Percentiles rank a stretch among this genome's conserved stretches.
Evolutionary conservation across 2,113 vertebrate species (phyloP).

Genomic region (Ploceus nigricollis): DNA sequence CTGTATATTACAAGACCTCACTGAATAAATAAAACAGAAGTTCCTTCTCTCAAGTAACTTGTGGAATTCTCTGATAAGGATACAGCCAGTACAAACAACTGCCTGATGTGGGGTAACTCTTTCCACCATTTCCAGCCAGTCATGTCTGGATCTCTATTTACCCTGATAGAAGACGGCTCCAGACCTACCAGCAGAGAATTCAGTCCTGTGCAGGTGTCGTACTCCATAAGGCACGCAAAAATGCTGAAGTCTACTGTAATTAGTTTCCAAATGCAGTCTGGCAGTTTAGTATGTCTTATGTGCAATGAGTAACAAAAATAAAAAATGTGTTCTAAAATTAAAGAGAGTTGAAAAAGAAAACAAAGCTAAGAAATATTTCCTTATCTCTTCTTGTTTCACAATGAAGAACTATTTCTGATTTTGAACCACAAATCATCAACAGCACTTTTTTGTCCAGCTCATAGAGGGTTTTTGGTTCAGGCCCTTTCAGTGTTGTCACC

Average conservation of each 20-base stretch:
- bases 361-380: neutral
- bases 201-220: neutral
- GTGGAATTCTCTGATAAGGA: neutral
- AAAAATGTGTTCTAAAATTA: neutral
- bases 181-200: neutral
- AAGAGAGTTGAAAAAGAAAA: neutral
- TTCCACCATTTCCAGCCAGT: neutral
- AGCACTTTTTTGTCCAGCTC: neutral
- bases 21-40: conserved; percentile 28
- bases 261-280: neutral
- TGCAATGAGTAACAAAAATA: neutral
- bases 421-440: neutral
- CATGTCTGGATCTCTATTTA: conserved; percentile 4
- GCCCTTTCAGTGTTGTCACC: neutral
- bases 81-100: conserved; percentile 16
- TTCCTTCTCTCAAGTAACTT: conserved; percentile 2
- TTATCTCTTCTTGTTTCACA: neutral
- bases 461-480: neutral
- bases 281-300: conserved; percentile 1
- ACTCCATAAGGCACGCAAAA: neutral
- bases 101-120: neutral
- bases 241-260: neutral
- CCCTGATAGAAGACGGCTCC: neutral
- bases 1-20: neutral
- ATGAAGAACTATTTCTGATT: neutral